Evolutionary conservation across 2,888 invertebrate species (phyloP), one percentile per base, ranked within the genome.

Genomic region (Caenorhabditis uteleia): DNA sequence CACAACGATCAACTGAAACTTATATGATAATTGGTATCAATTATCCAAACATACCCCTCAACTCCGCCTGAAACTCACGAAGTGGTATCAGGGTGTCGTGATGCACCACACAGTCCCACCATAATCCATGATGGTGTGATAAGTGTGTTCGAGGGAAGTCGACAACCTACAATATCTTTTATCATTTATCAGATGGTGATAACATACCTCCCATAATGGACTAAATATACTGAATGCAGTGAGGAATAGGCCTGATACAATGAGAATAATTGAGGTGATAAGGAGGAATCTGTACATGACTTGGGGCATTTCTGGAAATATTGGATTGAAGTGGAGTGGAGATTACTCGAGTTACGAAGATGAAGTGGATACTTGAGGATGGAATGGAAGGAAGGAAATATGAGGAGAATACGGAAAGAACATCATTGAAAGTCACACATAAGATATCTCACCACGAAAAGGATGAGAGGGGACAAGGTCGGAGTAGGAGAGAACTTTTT

Each of bases 81-180:
- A 75, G 59, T 4, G 75, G 75, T 20, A 75, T 70, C 33, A 75
- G 40, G 6, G 55, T 59, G 21, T 57, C 55, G 40, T 71, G 69
- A 49, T 65, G 61, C 6, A 69, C 65, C 8, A 72, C 60, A 33
- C 75, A 75, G 50, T 75, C 75, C 70, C 71, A 67, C 75, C 73
- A 74, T 12, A 75, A 53, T 18, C 75, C 75, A 48, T 75, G 75
- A 40, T 74, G 66, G 38, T 75, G 75, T 10, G 64, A 55, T 1
- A 69, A 40, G 38, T 71, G 67, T 2, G 44, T 40, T 8, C 58
- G 55, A n/a, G 68, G 67, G 27, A 71, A 55, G 20, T 71, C 74
- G n/a, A 64, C 64, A 3, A 74, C 48, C 67, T 72, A 27, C 16
- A 45, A 23, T 8, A n/a, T 3, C 38, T 45, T n/a, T n/a, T 12